A percentile compares a stretch with the other conserved stretches of the same genome.
These are phyloP conservation scores for Thaleichthys pacificus DNA, from an alignment of 2,797 vertebrate species.

Conservation along the genomic window DNA sequence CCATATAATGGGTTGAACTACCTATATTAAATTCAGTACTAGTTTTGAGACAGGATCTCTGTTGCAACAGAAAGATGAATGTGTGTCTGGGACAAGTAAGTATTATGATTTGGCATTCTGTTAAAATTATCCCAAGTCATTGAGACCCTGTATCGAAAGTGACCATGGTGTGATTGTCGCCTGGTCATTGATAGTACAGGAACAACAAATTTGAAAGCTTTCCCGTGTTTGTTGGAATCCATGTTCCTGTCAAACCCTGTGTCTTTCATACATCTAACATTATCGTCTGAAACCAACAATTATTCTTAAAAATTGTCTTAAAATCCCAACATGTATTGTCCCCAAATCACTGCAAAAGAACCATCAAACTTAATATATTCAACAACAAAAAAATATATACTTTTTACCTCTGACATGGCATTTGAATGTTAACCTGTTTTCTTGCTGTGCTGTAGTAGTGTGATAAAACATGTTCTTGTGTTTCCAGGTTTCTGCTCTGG, in stretches of 20 bases:
- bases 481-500: constrained; percentile 84
- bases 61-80: not conserved
- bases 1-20: too few relatives aligned
- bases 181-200: constrained; percentile 65
- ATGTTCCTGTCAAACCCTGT: constrained; percentile 70
- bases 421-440: too few relatives aligned
- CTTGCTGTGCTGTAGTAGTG: too few relatives aligned
- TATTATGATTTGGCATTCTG: not conserved
- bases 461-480: not conserved
- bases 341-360: too few relatives aligned
- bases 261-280: constrained; percentile 57
- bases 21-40: too few relatives aligned
- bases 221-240: constrained; percentile 73
- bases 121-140: not conserved
- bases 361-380: too few relatives aligned
- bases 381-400: too few relatives aligned
- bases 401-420: too few relatives aligned
- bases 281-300: not conserved
- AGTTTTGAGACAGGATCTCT: too few relatives aligned
- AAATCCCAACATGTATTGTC: too few relatives aligned
- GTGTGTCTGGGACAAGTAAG: not conserved
- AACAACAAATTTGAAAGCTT: constrained; percentile 60
- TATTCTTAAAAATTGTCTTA: too few relatives aligned
- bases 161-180: constrained; percentile 33
- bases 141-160: constrained; percentile 17